Evolutionary conservation across 2,888 invertebrate genomes (phyloP).

Genomic region (Boloria euphrosyne): DNA sequence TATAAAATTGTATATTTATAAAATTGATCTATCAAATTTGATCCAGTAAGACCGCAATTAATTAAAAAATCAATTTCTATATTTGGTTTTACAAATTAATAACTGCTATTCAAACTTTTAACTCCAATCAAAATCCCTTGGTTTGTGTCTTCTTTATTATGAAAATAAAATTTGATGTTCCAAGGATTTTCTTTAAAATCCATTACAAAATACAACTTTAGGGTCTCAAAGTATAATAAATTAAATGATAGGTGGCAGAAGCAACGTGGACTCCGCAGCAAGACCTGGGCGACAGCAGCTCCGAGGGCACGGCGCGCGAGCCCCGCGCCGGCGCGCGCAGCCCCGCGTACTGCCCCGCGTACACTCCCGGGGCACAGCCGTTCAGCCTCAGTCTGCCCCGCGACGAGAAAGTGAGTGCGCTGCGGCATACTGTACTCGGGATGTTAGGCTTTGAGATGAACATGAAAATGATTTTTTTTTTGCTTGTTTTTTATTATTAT

Average conservation of each 20-base stretch:
- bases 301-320: conserved; percentile 65
- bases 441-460: conserved; percentile 55
- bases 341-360: conserved; percentile 65
- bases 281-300: conserved; percentile 87
- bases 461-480: conserved; percentile 8
- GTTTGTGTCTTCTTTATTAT: no score
- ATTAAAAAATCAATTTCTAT: no score
- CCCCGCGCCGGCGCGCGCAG: conserved; percentile 45
- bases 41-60: no score
- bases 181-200: no score
- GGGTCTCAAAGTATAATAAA: no score
- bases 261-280: conserved; percentile 92
- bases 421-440: conserved; percentile 49
- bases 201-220: no score
- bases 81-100: no score
- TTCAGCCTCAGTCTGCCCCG: conserved; percentile 90
- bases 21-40: no score
- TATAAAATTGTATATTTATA: no score
- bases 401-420: conserved; percentile 77
- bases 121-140: no score
- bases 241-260: conserved; percentile 18
- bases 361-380: conserved; percentile 77
- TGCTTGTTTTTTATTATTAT: not conserved
- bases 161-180: no score
- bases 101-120: no score